These are phyloP conservation scores for Nothobranchius kuhntae DNA, from an alignment of 2,113 vertebrate species.

Conservation along the genomic window DNA sequence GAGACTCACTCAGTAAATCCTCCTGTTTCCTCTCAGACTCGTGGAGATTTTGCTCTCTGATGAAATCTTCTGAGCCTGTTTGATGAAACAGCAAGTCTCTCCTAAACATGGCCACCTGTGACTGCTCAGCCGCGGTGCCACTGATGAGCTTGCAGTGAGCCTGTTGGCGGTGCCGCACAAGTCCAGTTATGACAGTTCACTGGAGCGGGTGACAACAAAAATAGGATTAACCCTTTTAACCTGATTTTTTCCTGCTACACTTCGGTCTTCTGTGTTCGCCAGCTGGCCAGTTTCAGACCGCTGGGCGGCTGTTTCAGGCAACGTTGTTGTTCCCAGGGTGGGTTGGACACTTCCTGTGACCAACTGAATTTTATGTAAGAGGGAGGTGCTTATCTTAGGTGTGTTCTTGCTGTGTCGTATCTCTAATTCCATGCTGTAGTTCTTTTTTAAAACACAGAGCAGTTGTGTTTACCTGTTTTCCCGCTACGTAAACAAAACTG, in stretches of 20 bases:
- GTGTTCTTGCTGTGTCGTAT: too few species aligned
- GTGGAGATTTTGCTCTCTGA: conserved; percentile 66
- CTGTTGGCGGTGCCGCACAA: conserved; percentile 60
- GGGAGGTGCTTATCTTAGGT: too few species aligned
- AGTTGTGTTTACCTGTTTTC: too few species aligned
- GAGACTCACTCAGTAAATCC: conserved; percentile 56
- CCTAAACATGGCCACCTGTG: conserved; percentile 70
- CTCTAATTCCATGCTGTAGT: too few species aligned
- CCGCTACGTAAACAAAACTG: too few species aligned
- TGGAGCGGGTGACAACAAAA: conserved; percentile 70
- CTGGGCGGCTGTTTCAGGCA: conserved; percentile 13
- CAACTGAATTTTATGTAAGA: conserved; percentile 1
- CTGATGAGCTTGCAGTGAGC: conserved; percentile 62
- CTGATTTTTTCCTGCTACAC: conserved; percentile 32
- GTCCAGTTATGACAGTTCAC: conserved; percentile 65
- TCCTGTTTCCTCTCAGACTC: conserved; percentile 50
- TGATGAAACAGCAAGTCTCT: conserved; percentile 55
- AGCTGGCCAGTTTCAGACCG: conserved; percentile 41
- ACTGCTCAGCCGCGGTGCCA: conserved; percentile 56
- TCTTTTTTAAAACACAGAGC: too few species aligned
- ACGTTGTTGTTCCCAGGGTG: conserved; percentile 21
- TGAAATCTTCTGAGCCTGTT: conserved; percentile 64
- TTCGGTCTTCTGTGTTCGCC: conserved; percentile 47
- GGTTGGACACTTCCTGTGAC: conserved; percentile 33
- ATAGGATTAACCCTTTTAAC: conserved; percentile 73